phyloP scores from a whole-genome alignment of 1,140 invertebrate genomes.

The Pseudachorutes palmiensis region DNA sequence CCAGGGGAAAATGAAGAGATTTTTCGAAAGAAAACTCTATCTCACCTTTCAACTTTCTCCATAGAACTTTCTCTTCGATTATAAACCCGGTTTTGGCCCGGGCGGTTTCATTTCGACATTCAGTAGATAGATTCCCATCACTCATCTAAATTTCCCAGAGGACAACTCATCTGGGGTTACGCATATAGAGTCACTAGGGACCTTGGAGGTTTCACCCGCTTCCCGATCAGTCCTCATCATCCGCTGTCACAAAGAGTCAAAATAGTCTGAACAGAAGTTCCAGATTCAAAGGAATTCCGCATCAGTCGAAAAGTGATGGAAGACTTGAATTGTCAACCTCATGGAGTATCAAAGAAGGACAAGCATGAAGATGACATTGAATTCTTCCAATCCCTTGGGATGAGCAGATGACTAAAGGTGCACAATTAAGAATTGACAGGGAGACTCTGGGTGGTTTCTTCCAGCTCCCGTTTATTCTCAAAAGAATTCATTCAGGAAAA shows the following conservation, averaged over 20 bases:
- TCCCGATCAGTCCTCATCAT: not conserved
- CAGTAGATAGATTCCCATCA: not conserved
- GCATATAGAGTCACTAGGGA: not conserved
- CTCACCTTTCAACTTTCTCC: too few relatives aligned
- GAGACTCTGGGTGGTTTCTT: not conserved
- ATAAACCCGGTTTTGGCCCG: too few relatives aligned
- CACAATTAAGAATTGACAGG: slow-evolving; percentile 1
- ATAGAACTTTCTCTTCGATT: too few relatives aligned
- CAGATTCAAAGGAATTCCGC: too few relatives aligned
- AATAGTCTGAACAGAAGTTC: not conserved
- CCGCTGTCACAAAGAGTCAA: not conserved
- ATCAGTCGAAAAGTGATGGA: too few relatives aligned
- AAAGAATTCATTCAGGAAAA: not conserved
- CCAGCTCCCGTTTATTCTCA: not conserved
- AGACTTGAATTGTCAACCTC: too few relatives aligned
- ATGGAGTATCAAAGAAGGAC: not conserved
- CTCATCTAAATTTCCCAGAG: not conserved
- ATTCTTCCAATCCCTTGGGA: not conserved
- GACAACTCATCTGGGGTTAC: not conserved
- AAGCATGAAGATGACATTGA: slow-evolving; percentile 1
- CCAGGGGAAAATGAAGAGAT: not conserved
- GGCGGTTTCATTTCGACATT: too few relatives aligned
- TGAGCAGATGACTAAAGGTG: not conserved
- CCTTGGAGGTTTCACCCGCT: not conserved
- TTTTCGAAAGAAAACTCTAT: not conserved